Evolutionary conservation across 2,113 vertebrate genomes (phyloP), one percentile per base, ranked within the genome.

Genomic region (Electrona antarctica): DNA sequence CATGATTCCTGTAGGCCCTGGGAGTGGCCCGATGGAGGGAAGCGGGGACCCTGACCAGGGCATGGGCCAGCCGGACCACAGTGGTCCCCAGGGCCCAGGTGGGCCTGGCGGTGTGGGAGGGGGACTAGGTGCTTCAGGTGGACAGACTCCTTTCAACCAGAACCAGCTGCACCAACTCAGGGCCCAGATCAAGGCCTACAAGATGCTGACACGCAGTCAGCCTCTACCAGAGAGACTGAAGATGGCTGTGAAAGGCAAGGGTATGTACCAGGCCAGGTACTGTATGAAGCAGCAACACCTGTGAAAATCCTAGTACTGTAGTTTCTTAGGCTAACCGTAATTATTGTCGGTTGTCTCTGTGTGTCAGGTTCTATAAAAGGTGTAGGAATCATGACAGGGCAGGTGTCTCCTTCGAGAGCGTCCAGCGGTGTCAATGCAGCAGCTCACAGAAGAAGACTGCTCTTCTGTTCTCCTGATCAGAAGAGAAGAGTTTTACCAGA

Each of bases 171-270:
- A 1, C 21, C 21, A 21, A 21, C 21, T 21, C 21, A 21, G 97
- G 3, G 97, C 97, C 1, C 97, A 99, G 80, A 99, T 99, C 76
- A 99, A 98, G 97, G 97, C 97, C 7, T 99, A 99, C 84, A 98
- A 98, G 87, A 97, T 99, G 95, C 91, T 99, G 67, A 95, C 97
- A 0, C 90, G 97, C 13, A 96, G 95, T 1, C 97, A 99, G 68
- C 93, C 96, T 0, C 83, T 98, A 0, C 97, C 97, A 0, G 97
- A 99, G 2, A 96, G 98, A 87, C 92, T 99, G 47, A 97, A 98
- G 92, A 94, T 99, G 91, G 97, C 97, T 0, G 96, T 98, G 69
- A 97, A 99, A 86, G 97, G 97, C 1, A 98, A 98, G 81, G n/a
- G n/a, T n/a, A n/a, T n/a, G n/a, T n/a, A n/a, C n/a, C n/a, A 90